A percentile compares a stretch with the other conserved stretches of the same genome.
phyloP scores from a whole-genome alignment of 2,113 vertebrate genomes.

The Paedocypris sp. region DNA sequence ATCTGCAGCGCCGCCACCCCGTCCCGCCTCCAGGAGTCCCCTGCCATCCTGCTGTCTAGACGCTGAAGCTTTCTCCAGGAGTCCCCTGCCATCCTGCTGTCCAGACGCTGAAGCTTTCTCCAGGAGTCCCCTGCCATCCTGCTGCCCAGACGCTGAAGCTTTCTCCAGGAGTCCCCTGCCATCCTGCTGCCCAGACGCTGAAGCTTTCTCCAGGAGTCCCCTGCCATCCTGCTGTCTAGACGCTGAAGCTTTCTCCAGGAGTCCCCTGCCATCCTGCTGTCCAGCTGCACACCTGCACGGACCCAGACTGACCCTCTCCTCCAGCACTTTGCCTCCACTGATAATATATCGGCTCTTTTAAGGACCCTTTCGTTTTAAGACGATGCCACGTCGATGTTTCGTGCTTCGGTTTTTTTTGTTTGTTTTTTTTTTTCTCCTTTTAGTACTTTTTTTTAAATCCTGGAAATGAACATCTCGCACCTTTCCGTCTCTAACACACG shows the following conservation, averaged over 20 bases:
- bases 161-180: background rate
- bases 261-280: conserved; percentile 25
- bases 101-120: conserved; percentile 61
- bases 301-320: conserved; percentile 58
- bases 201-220: conserved; percentile 64
- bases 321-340: conserved; percentile 62
- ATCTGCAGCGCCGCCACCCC: conserved; percentile 62
- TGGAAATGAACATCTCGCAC: conserved; percentile 45
- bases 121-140: conserved; percentile 48
- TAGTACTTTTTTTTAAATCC: too few species aligned
- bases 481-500: conserved; percentile 38
- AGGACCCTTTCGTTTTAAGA: conserved; percentile 18
- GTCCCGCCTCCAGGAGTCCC: conserved; percentile 67
- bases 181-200: conserved; percentile 42
- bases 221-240: conserved; percentile 35
- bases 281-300: too few species aligned
- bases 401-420: conserved; percentile 4
- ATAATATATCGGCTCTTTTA: conserved; percentile 44
- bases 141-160: conserved; percentile 27
- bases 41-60: conserved; percentile 35
- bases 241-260: background rate
- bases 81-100: conserved; percentile 25
- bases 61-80: background rate
- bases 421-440: conserved; percentile 41
- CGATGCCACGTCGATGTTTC: conserved; percentile 21